Base-by-base conservation (phyloP, 2,797 vertebrate genomes). In the Anguilla obscura region DNA sequence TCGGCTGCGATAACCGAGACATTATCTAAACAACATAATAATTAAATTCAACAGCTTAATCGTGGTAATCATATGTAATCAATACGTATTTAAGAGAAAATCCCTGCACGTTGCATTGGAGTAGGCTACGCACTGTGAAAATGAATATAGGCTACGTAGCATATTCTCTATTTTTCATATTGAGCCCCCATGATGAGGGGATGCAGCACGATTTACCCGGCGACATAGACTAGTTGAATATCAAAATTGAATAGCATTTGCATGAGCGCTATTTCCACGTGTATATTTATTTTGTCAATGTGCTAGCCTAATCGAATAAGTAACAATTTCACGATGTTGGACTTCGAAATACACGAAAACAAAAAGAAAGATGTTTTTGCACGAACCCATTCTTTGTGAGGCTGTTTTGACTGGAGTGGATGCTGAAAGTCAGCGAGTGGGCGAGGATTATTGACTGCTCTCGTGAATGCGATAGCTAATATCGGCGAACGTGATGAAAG, bases 371-470 rank as follows among this genome's bases (percentile, higher is more conserved):
- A 33, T 80, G 40, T 45, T 48, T 48, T 80, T 21, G 76, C 86
- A 76, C 21, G 79, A 85, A 87, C 93, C 92, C 93, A 91, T 90
- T 92, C 76, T 88, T 92, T 88, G 88, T 93, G 92, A 90, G 91
- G 60, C 92, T 92, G 92, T 93, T 92, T 87, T 88, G 89, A 90
- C 91, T 90, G 6, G 82, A 89, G 92, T 88, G 93, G 85, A 90
- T 91, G 45, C 91, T 7, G 1, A 90, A n/a, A 94, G 96, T 95
- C 95, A 95, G 0, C 27, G 94, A 84, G 95, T 95, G 95, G 95
- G 95, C 94, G 95, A 86, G 95, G 93, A 92, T 92, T 87, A 82
- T 56, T 86, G 90, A 79, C 87, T 87, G 88, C 87, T 88, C 63
- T n/a, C 71, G 86, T 63, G 91, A 89, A n/a, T 52, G 79, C 3